Percentiles rank a stretch among this genome's conserved stretches.
Conservation (phyloP, 1,140 invertebrate genomes). For the Eueides isabella region DNA sequence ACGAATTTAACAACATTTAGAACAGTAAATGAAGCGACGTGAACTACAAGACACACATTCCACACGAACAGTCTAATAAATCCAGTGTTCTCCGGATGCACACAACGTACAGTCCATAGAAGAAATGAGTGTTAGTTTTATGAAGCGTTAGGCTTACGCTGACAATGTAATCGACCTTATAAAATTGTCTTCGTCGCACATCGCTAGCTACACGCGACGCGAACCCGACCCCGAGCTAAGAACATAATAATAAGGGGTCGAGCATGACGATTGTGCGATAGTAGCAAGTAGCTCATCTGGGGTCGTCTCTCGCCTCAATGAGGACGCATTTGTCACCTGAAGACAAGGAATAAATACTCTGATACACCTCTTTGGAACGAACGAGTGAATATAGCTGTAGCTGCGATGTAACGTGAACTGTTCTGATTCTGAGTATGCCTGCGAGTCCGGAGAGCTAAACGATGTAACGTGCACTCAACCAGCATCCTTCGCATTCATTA, state of each 20-base stretch:
- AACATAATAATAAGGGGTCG: constrained; percentile 70
- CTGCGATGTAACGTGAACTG: constrained; percentile 80
- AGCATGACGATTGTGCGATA: constrained; percentile 74
- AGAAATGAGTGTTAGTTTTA: constrained; percentile 73
- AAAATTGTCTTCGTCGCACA: constrained; percentile 80
- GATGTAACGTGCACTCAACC: constrained; percentile 73
- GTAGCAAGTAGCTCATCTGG: constrained; percentile 80
- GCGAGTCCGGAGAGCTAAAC: constrained; percentile 75
- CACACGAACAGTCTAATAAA: constrained; percentile 73
- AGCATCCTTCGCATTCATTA: constrained; percentile 68
- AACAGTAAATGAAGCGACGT: constrained; percentile 66
- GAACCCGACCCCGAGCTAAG: constrained; percentile 71
- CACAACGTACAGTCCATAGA: constrained; percentile 74
- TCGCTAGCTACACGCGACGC: constrained; percentile 79
- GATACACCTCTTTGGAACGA: constrained; percentile 76
- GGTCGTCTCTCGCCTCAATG: constrained; percentile 85
- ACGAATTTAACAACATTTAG: constrained; percentile 59
- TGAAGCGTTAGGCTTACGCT: constrained; percentile 80
- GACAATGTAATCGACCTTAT: constrained; percentile 79
- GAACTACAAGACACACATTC: constrained; percentile 78
- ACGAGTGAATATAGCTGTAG: constrained; percentile 77
- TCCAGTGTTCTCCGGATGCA: constrained; percentile 80
- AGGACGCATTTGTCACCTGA: constrained; percentile 87
- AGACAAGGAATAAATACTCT: constrained; percentile 83
- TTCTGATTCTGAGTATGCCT: constrained; percentile 72